Conservation (phyloP, 2,113 vertebrate genomes). For the Phyllostomus hastatus region DNA sequence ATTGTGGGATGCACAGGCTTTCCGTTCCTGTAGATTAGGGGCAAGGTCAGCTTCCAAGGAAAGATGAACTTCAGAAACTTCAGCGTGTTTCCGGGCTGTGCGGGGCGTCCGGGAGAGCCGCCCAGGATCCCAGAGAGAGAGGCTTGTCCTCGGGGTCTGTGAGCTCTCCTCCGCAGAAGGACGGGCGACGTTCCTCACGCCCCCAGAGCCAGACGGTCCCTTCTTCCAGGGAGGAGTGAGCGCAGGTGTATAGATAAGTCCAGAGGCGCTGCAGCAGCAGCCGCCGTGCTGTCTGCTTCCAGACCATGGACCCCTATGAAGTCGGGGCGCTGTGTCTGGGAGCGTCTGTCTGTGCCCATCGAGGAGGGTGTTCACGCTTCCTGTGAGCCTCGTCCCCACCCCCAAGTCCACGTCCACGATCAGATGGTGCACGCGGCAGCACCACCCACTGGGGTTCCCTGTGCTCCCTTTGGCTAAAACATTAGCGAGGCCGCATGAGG, state of each 20-base stretch:
- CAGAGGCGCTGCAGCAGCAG: neutral
- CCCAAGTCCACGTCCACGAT: neutral
- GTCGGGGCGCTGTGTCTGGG: neutral
- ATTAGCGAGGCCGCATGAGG: neutral
- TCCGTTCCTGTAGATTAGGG: neutral
- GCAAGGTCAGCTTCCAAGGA: neutral
- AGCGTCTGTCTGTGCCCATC: neutral
- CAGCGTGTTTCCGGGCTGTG: neutral
- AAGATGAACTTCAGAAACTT: neutral
- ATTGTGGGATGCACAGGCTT: neutral
- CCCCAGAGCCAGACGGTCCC: neutral
- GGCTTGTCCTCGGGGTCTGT: no score
- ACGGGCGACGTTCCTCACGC: neutral
- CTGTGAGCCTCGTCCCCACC: rapidly evolving
- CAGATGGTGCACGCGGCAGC: rapidly evolving
- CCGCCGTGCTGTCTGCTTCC: neutral
- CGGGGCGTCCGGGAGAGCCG: rapidly evolving
- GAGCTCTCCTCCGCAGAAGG: neutral
- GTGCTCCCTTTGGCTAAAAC: neutral
- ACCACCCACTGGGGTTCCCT: neutral
- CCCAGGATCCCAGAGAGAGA: neutral
- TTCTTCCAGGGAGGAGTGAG: neutral
- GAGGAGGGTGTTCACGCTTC: neutral
- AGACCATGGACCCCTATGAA: neutral
- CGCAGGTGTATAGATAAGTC: neutral